phyloP scores from a whole-genome alignment of 2,113 vertebrate species.

The Urocolius indicus region DNA sequence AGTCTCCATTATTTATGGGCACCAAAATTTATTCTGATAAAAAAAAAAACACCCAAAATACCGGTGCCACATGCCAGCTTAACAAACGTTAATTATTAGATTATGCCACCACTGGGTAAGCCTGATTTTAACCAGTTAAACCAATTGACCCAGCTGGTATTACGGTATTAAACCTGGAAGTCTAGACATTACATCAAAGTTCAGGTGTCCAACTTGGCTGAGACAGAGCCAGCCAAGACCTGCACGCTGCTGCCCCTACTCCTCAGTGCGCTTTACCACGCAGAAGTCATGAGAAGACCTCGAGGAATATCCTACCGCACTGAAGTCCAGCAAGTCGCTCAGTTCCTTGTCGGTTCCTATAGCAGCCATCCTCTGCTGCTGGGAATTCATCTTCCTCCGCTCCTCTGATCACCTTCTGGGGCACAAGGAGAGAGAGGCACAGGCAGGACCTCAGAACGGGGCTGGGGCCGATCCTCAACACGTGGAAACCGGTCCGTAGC shows the following conservation, averaged over 20 bases:
- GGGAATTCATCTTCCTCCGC: conserved; percentile 92
- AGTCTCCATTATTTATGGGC: fast-evolving
- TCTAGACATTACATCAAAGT: conserved; percentile 82
- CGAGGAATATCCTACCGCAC: conserved; percentile 87
- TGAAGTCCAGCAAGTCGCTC: conserved; percentile 99
- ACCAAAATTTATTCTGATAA: neutral
- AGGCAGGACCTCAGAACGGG: neutral
- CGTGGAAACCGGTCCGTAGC: neutral
- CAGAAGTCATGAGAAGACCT: conserved; percentile 18
- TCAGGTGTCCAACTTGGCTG: conserved; percentile 73
- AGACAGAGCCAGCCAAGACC: conserved; percentile 37
- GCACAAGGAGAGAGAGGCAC: conserved; percentile 57
- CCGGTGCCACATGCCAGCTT: neutral
- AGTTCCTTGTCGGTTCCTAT: conserved; percentile 99
- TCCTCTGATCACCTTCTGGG: conserved; percentile 83
- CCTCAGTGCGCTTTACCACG: neutral
- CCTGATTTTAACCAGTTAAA: conserved; percentile 70
- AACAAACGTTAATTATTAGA: conserved; percentile 53
- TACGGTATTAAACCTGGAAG: conserved; percentile 73
- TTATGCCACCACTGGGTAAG: conserved; percentile 53
- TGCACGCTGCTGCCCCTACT: conserved; percentile 4
- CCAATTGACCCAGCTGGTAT: conserved; percentile 73
- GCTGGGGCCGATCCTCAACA: neutral
- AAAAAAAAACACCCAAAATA: neutral
- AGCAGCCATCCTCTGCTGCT: conserved; percentile 98